Conservation (phyloP, 2,888 invertebrate genomes). For the Girardia tigrina region DNA sequence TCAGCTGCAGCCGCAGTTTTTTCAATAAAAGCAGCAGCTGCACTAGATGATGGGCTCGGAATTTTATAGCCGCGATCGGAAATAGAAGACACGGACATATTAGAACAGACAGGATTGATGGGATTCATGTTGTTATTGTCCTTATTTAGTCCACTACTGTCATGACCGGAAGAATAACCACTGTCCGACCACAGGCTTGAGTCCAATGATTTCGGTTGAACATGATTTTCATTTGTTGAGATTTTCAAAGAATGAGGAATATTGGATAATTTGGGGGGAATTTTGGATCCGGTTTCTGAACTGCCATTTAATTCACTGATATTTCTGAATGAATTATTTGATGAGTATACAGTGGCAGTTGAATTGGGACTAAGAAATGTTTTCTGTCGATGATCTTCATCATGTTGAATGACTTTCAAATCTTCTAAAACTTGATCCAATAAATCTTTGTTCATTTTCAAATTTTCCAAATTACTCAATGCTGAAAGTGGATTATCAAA, state of each 20-base stretch:
- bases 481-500: background rate
- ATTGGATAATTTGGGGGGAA: background rate
- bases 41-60: background rate
- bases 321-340: background rate
- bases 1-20: background rate
- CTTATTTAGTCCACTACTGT: constrained; percentile 21
- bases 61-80: constrained; percentile 18
- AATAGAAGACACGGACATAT: background rate
- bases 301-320: background rate
- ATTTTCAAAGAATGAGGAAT: constrained; percentile 15
- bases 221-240: constrained; percentile 12
- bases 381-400: constrained; percentile 29
- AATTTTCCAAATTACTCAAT: background rate
- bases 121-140: background rate
- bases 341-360: constrained; percentile 13
- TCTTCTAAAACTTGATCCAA: constrained; percentile 32
- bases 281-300: background rate
- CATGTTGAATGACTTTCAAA: constrained; percentile 30
- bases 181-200: constrained; percentile 35
- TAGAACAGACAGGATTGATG: background rate
- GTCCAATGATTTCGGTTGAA: constrained; percentile 30
- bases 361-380: constrained; percentile 25
- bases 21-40: background rate
- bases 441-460: constrained; percentile 28
- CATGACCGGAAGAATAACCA: constrained; percentile 35